These are phyloP conservation scores for Pseudopipra pipra DNA, from an alignment of 2,113 vertebrate species.

Conservation along the genomic window DNA sequence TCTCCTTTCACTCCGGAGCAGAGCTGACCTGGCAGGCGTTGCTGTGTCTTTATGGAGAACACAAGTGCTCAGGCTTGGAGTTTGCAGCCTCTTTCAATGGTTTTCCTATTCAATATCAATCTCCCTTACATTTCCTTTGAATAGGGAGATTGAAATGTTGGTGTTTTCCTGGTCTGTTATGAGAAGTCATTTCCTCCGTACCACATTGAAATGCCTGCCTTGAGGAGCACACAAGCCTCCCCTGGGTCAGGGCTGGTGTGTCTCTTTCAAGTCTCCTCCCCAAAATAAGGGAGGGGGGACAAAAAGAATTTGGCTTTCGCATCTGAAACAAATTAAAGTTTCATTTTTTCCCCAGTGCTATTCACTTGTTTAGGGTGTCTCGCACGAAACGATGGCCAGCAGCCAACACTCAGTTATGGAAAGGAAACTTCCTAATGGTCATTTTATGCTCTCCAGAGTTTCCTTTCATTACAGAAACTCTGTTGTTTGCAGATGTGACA, in stretches of 20 bases:
- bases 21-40: background rate
- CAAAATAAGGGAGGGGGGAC: background rate
- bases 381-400: background rate
- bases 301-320: background rate
- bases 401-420: background rate
- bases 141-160: background rate
- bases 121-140: background rate
- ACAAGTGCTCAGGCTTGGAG: background rate
- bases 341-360: background rate
- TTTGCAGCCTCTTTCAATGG: background rate
- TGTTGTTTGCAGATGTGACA: background rate
- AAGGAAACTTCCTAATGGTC: background rate
- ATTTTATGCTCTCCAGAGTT: background rate
- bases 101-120: background rate
- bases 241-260: slow-evolving; percentile 1
- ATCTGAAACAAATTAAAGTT: slow-evolving; percentile 17
- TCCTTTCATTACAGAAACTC: background rate
- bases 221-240: background rate
- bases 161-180: slow-evolving; percentile 18
- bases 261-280: background rate
- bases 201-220: background rate
- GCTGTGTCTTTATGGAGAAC: background rate
- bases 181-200: slow-evolving; percentile 11
- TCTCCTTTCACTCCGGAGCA: background rate
- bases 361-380: background rate